Evolutionary conservation across 1,140 invertebrate genomes (phyloP).

Genomic region (Anastrepha ludens): DNA sequence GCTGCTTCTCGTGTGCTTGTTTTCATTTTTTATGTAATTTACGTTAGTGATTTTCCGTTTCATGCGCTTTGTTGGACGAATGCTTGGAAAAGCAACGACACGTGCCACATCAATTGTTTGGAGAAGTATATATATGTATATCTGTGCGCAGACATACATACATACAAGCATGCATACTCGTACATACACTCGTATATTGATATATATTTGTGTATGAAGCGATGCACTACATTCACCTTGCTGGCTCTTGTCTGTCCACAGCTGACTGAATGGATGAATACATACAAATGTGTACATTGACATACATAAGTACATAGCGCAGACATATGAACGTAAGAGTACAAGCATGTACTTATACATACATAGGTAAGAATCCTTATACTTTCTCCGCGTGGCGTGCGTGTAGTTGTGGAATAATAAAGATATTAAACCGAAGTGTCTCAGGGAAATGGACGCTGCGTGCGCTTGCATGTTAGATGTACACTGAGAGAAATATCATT

Average conservation of each 20-base stretch:
- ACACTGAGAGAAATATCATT: not conserved
- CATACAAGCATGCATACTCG: not conserved
- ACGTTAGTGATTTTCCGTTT: slow-evolving; percentile 7
- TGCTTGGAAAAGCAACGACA: slow-evolving; percentile 10
- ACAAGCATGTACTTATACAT: too few species aligned
- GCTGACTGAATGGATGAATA: not conserved
- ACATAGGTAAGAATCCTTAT: too few species aligned
- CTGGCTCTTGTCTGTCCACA: not conserved
- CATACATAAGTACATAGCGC: too few species aligned
- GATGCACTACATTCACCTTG: not conserved
- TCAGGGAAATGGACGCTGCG: not conserved
- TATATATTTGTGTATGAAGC: not conserved
- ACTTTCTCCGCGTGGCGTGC: not conserved
- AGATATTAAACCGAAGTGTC: slow-evolving; percentile 6
- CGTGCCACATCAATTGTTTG: slow-evolving; percentile 3
- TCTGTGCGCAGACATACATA: not conserved
- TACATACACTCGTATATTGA: not conserved
- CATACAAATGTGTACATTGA: not conserved
- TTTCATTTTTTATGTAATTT: not conserved
- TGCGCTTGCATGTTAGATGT: not conserved
- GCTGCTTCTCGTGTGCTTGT: not conserved
- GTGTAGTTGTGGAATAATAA: not conserved
- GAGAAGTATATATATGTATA: not conserved
- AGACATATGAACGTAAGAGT: too few species aligned
- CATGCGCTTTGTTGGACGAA: not conserved